These are phyloP conservation scores for Apus apus DNA, from an alignment of 2,113 vertebrate species.

Conservation along the genomic window DNA sequence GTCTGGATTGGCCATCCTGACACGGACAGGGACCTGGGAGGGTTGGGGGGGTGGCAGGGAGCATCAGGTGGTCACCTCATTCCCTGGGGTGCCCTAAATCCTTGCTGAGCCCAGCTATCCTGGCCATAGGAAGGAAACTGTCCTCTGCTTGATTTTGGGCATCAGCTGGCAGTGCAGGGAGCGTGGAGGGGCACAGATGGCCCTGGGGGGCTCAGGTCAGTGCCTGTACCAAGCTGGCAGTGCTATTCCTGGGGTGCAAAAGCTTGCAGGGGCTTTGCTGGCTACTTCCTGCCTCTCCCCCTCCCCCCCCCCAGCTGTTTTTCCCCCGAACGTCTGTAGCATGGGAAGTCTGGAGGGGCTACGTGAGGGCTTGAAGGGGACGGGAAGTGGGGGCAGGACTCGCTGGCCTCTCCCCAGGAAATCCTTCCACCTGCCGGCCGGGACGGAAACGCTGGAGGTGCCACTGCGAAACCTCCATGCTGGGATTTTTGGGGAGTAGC, in stretches of 20 bases:
- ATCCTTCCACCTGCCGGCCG: not conserved
- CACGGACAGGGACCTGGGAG: fast-evolving
- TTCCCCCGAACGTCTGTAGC: too few species aligned
- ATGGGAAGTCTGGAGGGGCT: too few species aligned
- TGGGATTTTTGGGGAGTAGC: not conserved
- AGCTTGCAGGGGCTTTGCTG: not conserved
- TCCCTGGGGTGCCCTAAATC: not conserved
- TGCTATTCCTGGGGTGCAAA: fast-evolving
- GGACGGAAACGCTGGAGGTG: not conserved
- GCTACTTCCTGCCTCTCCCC: not conserved
- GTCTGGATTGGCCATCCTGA: not conserved
- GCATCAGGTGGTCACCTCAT: fast-evolving
- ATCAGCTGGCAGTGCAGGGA: fast-evolving
- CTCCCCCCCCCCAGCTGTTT: too few species aligned
- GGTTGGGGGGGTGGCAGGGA: not conserved
- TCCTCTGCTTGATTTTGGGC: not conserved
- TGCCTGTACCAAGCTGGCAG: not conserved
- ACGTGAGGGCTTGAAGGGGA: not conserved
- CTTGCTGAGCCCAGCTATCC: not conserved
- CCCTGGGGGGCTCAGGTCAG: not conserved
- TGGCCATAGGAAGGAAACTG: fast-evolving
- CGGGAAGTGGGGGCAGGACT: not conserved
- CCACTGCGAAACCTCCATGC: not conserved
- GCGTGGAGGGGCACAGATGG: fast-evolving
- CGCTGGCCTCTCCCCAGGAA: not conserved